These are phyloP conservation scores for Dromiciops gliroides DNA, from an alignment of 2,113 vertebrate species.

Conservation along the genomic window DNA sequence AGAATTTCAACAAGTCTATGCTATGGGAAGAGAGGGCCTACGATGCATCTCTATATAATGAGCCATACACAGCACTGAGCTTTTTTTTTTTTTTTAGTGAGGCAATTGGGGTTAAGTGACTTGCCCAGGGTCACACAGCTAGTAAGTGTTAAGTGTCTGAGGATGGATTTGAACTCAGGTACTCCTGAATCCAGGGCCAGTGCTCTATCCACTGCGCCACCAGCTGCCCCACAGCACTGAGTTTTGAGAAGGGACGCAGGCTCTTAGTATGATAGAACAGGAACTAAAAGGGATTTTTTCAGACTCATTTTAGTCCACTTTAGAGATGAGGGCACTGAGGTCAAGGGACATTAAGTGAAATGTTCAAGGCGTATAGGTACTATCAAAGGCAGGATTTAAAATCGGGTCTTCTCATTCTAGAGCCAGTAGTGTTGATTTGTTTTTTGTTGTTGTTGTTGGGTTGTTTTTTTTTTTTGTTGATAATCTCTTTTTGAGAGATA, in stretches of 20 bases:
- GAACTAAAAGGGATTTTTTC: not conserved
- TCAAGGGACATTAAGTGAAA: not conserved
- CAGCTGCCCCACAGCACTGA: not conserved
- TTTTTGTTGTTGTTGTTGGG: too few relatives aligned
- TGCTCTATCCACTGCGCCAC: too few relatives aligned
- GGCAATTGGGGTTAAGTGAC: too few relatives aligned
- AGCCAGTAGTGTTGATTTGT: not conserved
- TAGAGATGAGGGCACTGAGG: not conserved
- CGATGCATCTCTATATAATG: not conserved
- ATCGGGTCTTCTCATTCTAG: not conserved
- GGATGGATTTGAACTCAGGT: too few relatives aligned
- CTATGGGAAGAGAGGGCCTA: not conserved
- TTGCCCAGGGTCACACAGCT: too few relatives aligned
- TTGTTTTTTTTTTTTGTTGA: not conserved
- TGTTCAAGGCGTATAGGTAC: not conserved
- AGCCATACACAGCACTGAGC: not conserved
- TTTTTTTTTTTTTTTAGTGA: too few relatives aligned
- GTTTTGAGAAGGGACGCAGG: not conserved
- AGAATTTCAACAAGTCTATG: not conserved
- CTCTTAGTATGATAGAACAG: not conserved
- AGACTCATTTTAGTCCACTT: not conserved
- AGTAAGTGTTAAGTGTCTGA: too few relatives aligned
- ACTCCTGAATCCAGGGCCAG: too few relatives aligned
- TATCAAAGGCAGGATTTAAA: not conserved
- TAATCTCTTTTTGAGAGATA: not conserved